Evolutionary conservation across 1,140 invertebrate genomes (phyloP).

Genomic region (Heliconius nattereri): DNA sequence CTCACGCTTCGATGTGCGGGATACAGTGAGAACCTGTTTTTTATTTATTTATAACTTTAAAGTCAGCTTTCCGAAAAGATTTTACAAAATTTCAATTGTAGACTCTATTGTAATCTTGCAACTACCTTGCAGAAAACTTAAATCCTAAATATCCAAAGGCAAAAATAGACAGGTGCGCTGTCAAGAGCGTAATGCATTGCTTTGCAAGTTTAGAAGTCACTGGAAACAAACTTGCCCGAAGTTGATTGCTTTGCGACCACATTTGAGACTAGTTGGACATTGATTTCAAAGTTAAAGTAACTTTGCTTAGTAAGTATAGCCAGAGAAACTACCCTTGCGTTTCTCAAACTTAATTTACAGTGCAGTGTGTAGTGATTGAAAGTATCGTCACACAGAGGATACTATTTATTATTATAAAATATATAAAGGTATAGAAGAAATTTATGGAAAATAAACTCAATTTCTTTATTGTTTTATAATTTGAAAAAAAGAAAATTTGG

Average conservation of each 20-base stretch:
- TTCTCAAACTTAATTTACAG: slow-evolving; percentile 12
- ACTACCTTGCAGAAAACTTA: not conserved
- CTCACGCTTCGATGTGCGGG: no score
- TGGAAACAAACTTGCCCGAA: slow-evolving; percentile 45
- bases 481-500: no score
- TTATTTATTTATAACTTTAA: no score
- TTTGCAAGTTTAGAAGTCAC: slow-evolving; percentile 26
- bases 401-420: no score
- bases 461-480: no score
- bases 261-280: slow-evolving; percentile 46
- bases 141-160: not conserved
- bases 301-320: slow-evolving; percentile 25
- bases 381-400: not conserved
- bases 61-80: no score
- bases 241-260: slow-evolving; percentile 54
- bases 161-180: slow-evolving; percentile 30
- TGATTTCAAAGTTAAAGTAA: slow-evolving; percentile 43
- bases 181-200: slow-evolving; percentile 31
- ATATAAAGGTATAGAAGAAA: no score
- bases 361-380: not conserved
- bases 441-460: no score
- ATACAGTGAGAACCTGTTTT: no score
- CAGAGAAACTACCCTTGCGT: not conserved
- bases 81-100: no score
- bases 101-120: not conserved